Evolutionary conservation across 2,888 invertebrate genomes (phyloP), one percentile per base, ranked within the genome.

Genomic region (Anagyrus pseudococci): DNA sequence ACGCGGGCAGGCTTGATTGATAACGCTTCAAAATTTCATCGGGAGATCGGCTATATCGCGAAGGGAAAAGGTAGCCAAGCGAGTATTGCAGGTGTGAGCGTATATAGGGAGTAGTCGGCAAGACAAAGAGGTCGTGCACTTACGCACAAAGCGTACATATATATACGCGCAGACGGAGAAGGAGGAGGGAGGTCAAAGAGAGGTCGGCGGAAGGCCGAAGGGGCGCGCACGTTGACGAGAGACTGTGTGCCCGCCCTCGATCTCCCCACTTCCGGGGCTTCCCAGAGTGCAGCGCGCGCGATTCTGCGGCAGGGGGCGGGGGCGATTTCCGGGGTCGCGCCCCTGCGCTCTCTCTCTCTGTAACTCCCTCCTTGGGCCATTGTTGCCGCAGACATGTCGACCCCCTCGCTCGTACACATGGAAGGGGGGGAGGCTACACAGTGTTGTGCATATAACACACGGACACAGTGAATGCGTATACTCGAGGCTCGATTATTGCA

Each of bases 271-370:
- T 71, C 70, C 71, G 71, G 50, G 67, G 67, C 69, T 54, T 67
- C 63, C 50, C 56, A 47, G 62, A 54, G 49, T 25, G 62, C 53
- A 15, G 2, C 17, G 41, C 2, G 48, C 1, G 67, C 33, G 33
- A 57, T 13, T 19, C 17, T 17, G 61, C 26, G 49, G 55, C 19
- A 53, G 68, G 43, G 33, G 29, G 49, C 8, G 68, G 65, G 67
- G 68, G 68, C 67, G 68, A 69, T 69, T 73, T 73, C 74, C 72
- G 72, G 72, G 70, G 70, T 70, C 68, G 70, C 66, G 64, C 69
- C 66, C 33, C 33, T 2, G 3, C 33, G 4, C 4, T n/a, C n/a
- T n/a, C n/a, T n/a, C n/a, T n/a, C n/a, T n/a, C n/a, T n/a, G n/a
- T n/a, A n/a, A n/a, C n/a, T n/a, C n/a, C n/a, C n/a, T n/a, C n/a